Evolutionary conservation across 1,140 invertebrate genomes (phyloP), one percentile per base, ranked within the genome.

Genomic region (Conus betulinus): DNA sequence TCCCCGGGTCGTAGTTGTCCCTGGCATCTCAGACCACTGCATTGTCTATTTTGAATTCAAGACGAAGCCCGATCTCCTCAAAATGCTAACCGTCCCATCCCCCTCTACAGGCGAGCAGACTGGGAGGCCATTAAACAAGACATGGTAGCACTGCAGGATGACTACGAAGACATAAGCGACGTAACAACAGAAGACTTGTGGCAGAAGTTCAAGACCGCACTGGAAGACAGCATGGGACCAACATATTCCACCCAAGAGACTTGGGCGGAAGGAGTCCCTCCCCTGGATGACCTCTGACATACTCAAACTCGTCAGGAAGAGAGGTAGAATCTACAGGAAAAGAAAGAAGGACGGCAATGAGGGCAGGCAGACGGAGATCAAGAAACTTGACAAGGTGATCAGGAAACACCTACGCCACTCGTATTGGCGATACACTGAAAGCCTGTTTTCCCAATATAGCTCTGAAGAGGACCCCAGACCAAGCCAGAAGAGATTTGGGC

Each of bases 401-500:
- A 10, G 55, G 10, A 52, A 17, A 20, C 15, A 55, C 7, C 81
- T 57, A 8, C 17, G 81, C 51, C 51, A 5, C 7, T 83, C 81
- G 39, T 27, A 83, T 27, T 83, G 81, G 55, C 51, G 27, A 20
- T 83, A 83, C 39, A 83, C 27, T 15, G 39, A 51, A n/a, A 27
- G 23, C 17, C 8, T 83, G 1, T 52, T 83, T n/a, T 27, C 81
- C 51, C 5, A 20, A 6, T 8, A 51, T 20, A 83, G 39, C 51
- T 53, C 39, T 8, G n/a, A 82, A 17, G 10, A 86, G 5, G 25
- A 82, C 55, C 23, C 74, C 20, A 82, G 8, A n/a, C 71, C 71
- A 20, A 87, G 84, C 25, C 0, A 51, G 27, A 90, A 88, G 60
- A 17, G 84, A 27, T 90, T 88, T 86, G 87, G 74, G 52, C 89